Evolutionary conservation across 1,140 invertebrate genomes (phyloP).

Genomic region (Listronotus oregonensis): DNA sequence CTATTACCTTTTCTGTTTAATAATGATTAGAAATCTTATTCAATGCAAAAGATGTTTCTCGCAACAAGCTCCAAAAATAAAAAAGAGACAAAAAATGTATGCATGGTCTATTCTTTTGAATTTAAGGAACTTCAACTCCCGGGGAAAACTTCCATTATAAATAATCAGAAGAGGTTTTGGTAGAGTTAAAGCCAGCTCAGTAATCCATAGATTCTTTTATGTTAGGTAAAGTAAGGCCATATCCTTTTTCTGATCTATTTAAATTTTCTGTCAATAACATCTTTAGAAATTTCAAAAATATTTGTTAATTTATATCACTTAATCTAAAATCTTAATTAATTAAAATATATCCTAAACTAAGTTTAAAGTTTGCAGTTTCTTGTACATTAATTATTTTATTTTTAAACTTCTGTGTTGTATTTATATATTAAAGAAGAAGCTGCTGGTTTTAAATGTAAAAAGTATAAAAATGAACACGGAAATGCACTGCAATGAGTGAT

Average conservation of each 20-base stretch:
- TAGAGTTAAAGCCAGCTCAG: constrained; percentile 79
- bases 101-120: constrained; percentile 79
- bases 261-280: neutral
- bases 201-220: constrained; percentile 92
- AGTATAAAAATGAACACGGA: too few species aligned
- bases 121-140: constrained; percentile 68
- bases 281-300: neutral
- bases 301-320: neutral
- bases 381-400: too few species aligned
- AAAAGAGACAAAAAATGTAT: constrained; percentile 59
- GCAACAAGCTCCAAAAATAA: constrained; percentile 20
- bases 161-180: constrained; percentile 73
- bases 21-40: too few species aligned
- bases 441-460: too few species aligned
- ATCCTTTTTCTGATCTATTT: constrained; percentile 48
- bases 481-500: too few species aligned
- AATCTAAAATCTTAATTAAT: too few species aligned
- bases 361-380: too few species aligned
- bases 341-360: too few species aligned
- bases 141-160: constrained; percentile 70
- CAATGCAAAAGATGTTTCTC: constrained; percentile 12
- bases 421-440: too few species aligned
- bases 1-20: too few species aligned
- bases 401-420: too few species aligned
- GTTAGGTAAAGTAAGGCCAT: constrained; percentile 63